Conservation (phyloP, 2,113 vertebrate genomes). For the Phycodurus eques region DNA sequence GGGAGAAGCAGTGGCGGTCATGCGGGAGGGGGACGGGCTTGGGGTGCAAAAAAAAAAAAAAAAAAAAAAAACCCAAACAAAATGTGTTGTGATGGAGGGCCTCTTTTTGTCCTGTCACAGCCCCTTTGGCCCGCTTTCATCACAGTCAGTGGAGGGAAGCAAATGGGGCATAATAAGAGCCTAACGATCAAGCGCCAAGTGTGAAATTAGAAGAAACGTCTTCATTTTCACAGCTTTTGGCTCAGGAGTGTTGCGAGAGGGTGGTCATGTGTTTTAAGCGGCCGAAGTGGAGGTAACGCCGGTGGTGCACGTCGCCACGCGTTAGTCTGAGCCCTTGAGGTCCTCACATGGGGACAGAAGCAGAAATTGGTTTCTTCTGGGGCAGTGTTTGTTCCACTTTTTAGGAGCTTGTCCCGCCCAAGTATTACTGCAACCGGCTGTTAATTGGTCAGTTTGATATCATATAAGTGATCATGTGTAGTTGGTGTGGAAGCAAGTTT, state of each 20-base stretch:
- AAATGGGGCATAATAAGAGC: constrained; percentile 74
- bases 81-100: constrained; percentile 72
- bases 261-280: constrained; percentile 66
- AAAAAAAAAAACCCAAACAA: constrained; percentile 73
- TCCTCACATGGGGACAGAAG: constrained; percentile 33
- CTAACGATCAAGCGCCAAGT: constrained; percentile 72
- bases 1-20: constrained; percentile 48
- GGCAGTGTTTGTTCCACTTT: constrained; percentile 19
- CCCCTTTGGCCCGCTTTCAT: constrained; percentile 73
- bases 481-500: neutral
- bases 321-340: constrained; percentile 43
- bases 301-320: constrained; percentile 42
- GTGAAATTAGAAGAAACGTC: constrained; percentile 82
- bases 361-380: constrained; percentile 17
- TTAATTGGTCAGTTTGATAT: neutral
- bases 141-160: constrained; percentile 70
- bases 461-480: neutral
- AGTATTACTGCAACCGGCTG: neutral
- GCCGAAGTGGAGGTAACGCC: constrained; percentile 50
- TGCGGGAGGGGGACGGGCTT: constrained; percentile 51
- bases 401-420: neutral
- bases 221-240: constrained; percentile 75
- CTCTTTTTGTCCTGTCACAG: constrained; percentile 69
- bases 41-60: constrained; percentile 35
- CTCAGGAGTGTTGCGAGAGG: constrained; percentile 39